These are phyloP conservation scores for Anoplophora glabripennis DNA, from an alignment of 1,140 invertebrate species.

Conservation along the genomic window DNA sequence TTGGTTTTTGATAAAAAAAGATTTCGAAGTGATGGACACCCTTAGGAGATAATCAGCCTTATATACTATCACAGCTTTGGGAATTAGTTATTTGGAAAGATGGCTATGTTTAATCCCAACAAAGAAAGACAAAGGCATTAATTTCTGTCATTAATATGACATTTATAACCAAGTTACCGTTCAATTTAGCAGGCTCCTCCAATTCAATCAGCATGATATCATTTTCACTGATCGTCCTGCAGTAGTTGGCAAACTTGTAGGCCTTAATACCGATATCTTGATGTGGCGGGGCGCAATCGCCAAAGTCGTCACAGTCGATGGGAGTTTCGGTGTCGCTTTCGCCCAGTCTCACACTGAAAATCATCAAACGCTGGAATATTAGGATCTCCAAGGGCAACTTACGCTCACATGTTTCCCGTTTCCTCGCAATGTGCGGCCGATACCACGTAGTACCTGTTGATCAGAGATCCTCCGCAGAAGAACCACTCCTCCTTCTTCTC, in stretches of 20 bases:
- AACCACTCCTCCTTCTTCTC: slow-evolving; percentile 42
- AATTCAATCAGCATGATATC: slow-evolving; percentile 55
- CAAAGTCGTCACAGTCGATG: slow-evolving; percentile 55
- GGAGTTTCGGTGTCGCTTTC: slow-evolving; percentile 55
- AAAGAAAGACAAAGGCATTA: too few species aligned
- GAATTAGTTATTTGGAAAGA: too few species aligned
- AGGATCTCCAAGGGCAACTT: too few species aligned
- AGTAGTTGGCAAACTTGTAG: slow-evolving; percentile 52
- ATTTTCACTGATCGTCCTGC: not conserved
- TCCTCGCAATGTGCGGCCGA: slow-evolving; percentile 68
- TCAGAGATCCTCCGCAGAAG: slow-evolving; percentile 63
- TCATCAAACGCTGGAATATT: not conserved
- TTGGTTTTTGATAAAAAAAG: too few species aligned
- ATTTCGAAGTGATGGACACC: too few species aligned
- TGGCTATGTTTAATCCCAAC: too few species aligned
- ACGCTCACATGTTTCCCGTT: slow-evolving; percentile 41
- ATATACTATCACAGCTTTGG: too few species aligned
- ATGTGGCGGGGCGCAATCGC: slow-evolving; percentile 55
- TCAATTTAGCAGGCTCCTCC: slow-evolving; percentile 48
- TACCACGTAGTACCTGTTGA: slow-evolving; percentile 59
- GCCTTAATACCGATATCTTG: slow-evolving; percentile 53
- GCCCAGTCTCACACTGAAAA: slow-evolving; percentile 54
- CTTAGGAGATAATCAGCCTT: too few species aligned
- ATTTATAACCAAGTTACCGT: slow-evolving; percentile 43
- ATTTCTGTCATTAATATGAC: too few species aligned